Base-by-base conservation (phyloP, 2,888 invertebrate genomes). In the Amitus sp. region DNA sequence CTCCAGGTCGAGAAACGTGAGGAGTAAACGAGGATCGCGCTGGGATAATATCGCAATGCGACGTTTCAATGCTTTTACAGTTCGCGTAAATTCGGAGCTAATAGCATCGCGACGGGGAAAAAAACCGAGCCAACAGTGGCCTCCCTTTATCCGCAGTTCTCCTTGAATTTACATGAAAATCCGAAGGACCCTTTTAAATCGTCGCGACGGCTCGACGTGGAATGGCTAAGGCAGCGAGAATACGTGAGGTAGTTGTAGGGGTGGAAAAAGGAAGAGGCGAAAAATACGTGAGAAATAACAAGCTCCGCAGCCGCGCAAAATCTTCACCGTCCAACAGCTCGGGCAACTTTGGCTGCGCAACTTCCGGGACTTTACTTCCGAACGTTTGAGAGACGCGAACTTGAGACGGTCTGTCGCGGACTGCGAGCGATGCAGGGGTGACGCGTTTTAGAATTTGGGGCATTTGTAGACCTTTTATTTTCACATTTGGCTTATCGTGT, bases 351-450 rank as follows among this genome's bases (percentile, higher is more conserved):
- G 2, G 20, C 5, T 2, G 20, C 13, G 43, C 13, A 18, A 20
- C 20, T 43, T 18, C 10, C 2, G 19, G 27, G 43, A 13, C 43
- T 43, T 43, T 43, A 1, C 20, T 43, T 19, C 3, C 18, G 20
- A 43, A 19, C 13, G 43, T 18, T 20, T 27, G 19, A 15, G 18
- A 47, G 18, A 20, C 10, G 30, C 33, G 47, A 47, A 20, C 37
- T 15, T 42, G 43, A 19, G 47, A 47, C 46, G 40, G 28, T 46
- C 19, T 37, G 40, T 46, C 50, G 33, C 33, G 39, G 15, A 12
- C 47, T 12, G 18, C 19, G 12, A 15, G 23, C n/a, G n/a, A n/a
- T n/a, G n/a, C n/a, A n/a, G n/a, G n/a, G n/a, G n/a, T n/a, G n/a
- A n/a, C n/a, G n/a, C n/a, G n/a, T n/a, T n/a, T n/a, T n/a, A n/a